phyloP scores from a whole-genome alignment of 64 coral and sea anemone genomes.

The Montipora efflorescens region DNA sequence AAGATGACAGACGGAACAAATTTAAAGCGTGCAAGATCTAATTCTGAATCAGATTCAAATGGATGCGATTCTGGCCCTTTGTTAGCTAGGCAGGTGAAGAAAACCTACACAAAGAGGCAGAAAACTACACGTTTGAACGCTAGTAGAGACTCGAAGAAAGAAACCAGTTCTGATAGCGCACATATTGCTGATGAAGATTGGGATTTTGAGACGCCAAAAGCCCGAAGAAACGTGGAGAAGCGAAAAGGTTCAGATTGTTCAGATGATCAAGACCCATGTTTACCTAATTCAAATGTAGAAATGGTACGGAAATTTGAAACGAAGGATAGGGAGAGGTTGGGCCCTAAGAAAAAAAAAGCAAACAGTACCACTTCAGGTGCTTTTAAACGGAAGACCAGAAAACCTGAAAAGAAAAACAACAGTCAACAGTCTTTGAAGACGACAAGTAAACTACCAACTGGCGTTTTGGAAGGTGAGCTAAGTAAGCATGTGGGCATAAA shows the following conservation, averaged over 20 bases:
- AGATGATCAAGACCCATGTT: neutral
- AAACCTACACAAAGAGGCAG: neutral
- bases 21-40: neutral
- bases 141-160: neutral
- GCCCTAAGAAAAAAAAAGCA: neutral
- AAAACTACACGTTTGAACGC: neutral
- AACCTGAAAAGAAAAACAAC: neutral
- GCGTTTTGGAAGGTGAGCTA: slow-evolving; percentile 6
- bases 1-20: neutral
- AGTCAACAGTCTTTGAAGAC: neutral
- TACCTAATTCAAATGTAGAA: neutral
- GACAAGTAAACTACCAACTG: neutral
- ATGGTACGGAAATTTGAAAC: neutral
- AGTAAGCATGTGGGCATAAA: neutral
- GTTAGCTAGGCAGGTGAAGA: neutral
- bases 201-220: slow-evolving; percentile 48
- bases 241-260: slow-evolving; percentile 2
- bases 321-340: neutral
- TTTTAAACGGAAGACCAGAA: neutral
- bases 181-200: neutral
- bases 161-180: neutral
- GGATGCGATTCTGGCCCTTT: neutral
- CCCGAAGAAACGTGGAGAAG: neutral
- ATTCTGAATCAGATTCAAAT: slow-evolving; percentile 10
- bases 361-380: neutral